Conservation (phyloP, 2,113 vertebrate genomes). For the Sterrhoptilus dennistouni region DNA sequence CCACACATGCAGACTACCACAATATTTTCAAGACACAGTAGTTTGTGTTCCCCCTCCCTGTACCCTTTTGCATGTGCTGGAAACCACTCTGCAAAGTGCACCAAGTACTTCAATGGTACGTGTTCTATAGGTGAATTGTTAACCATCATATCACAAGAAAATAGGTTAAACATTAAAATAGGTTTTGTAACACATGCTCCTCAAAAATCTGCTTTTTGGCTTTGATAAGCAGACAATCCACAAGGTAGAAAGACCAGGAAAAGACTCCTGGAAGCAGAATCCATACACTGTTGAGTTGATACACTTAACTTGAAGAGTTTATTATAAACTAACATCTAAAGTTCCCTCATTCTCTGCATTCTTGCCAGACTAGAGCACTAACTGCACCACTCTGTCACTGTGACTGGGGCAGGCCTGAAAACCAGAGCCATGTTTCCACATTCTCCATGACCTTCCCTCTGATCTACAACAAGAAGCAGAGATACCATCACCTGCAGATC, state of each 20-base stretch:
- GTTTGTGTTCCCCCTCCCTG: background rate
- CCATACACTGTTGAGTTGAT: background rate
- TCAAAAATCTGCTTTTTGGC: background rate
- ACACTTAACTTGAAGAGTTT: background rate
- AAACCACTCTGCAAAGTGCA: background rate
- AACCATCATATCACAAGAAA: background rate
- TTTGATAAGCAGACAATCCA: background rate
- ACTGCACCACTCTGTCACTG: background rate
- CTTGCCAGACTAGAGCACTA: background rate
- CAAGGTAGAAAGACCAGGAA: background rate
- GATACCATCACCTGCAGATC: background rate
- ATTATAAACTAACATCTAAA: fast-evolving
- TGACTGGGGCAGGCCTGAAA: background rate
- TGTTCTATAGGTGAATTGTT: background rate
- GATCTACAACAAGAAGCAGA: background rate
- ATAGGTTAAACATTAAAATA: background rate
- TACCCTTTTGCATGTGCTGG: background rate
- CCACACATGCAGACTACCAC: background rate
- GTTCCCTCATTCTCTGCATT: background rate
- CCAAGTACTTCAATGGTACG: fast-evolving
- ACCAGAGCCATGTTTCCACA: background rate
- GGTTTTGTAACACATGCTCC: background rate
- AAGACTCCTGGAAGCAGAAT: background rate
- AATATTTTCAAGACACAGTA: background rate
- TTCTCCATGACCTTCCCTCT: background rate